These are phyloP conservation scores for Galeruca laticollis DNA, from an alignment of 2,888 invertebrate species.

Conservation along the genomic window DNA sequence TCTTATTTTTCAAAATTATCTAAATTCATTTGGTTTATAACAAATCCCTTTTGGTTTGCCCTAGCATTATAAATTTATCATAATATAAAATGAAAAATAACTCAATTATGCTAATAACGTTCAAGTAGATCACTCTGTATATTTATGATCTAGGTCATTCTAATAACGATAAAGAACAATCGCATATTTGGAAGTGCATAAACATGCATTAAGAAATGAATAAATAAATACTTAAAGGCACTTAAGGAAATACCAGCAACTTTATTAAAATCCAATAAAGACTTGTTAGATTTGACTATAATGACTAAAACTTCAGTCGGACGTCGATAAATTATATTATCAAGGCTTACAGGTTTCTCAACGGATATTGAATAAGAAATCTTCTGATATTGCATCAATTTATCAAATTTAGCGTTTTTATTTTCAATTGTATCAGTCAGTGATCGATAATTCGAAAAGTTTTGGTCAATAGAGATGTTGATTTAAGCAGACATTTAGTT, in stretches of 20 bases:
- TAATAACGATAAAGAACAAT: conserved; percentile 8
- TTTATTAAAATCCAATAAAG: conserved; percentile 8
- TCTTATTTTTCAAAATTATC: too few species aligned
- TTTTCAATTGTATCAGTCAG: too few species aligned
- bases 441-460: not conserved
- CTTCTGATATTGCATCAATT: not conserved
- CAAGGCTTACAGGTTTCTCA: not conserved
- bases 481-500: too few species aligned
- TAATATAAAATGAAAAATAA: too few species aligned
- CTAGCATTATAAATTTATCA: too few species aligned
- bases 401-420: not conserved
- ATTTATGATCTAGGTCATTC: not conserved
- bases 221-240: not conserved
- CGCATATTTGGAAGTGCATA: conserved; percentile 12
- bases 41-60: too few species aligned
- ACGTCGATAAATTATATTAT: conserved; percentile 3
- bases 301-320: conserved; percentile 1
- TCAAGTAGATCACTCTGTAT: not conserved
- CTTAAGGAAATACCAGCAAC: conserved; percentile 12
- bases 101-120: too few species aligned
- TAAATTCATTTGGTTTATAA: too few species aligned
- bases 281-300: not conserved
- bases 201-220: not conserved
- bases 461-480: too few species aligned
- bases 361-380: conserved; percentile 3